phyloP scores from a whole-genome alignment of 1,140 invertebrate species.

The Hirudo medicinalis region DNA sequence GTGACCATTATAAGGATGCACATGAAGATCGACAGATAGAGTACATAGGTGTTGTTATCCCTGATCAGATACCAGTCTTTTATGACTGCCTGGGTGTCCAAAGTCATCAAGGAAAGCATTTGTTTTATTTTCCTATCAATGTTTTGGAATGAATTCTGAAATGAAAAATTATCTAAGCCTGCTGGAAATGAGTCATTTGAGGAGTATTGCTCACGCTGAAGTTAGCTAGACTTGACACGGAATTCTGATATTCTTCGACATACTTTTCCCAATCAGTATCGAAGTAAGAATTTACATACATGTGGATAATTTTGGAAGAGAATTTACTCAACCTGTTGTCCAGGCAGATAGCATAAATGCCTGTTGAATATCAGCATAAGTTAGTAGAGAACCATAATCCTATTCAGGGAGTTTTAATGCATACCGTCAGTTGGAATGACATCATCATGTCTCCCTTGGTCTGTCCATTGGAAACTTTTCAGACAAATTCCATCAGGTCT shows the following conservation, averaged over 20 bases:
- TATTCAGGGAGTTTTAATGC: not conserved
- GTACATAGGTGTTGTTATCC: conserved; percentile 14
- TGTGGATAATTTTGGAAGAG: conserved; percentile 8
- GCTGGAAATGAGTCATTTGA: not conserved
- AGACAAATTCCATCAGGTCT: not conserved
- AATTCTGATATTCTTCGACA: conserved; percentile 5
- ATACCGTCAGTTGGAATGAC: not conserved
- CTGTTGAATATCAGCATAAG: conserved; percentile 3
- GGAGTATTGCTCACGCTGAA: not conserved
- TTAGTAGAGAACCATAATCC: not conserved
- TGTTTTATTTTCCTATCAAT: not conserved
- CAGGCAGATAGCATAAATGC: conserved; percentile 8
- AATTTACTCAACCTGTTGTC: conserved; percentile 16
- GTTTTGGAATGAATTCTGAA: conserved; percentile 8
- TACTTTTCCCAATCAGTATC: conserved; percentile 12
- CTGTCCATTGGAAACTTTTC: conserved; percentile 12
- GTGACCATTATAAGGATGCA: conserved; percentile 6
- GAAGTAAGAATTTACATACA: not conserved
- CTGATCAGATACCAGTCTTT: conserved; percentile 13
- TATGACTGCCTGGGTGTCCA: not conserved
- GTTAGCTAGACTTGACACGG: not conserved
- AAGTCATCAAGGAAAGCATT: not conserved
- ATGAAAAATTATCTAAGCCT: not conserved
- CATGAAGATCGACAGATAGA: conserved; percentile 2
- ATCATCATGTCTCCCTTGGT: conserved; percentile 3